Evolutionary conservation across 1,140 invertebrate genomes (phyloP), one percentile per base, ranked within the genome.

Genomic region (Hyles vespertilio): DNA sequence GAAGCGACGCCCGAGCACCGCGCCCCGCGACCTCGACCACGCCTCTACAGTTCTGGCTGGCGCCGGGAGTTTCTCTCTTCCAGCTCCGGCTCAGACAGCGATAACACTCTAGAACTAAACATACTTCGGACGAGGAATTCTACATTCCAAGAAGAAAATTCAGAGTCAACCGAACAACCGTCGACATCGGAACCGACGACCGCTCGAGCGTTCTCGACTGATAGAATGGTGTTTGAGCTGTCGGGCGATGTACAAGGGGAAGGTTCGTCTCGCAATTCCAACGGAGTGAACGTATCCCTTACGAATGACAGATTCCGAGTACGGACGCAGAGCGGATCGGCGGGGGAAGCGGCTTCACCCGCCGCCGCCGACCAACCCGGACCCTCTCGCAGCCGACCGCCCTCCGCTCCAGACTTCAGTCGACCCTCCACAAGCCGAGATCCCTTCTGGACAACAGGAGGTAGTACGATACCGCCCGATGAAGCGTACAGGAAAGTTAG

Each of bases 401-500:
- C 22, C 8, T n/a, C 50, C 9, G 8, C 32, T 12, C 12, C 34
- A 34, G 70, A 72, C 6, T 70, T 73, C 40, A 65, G 76, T 65
- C 65, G 71, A 61, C 77, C 84, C 22, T 86, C 83, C 32, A 83
- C 81, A 0, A 86, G 84, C 56, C 68, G 81, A 59, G 81, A 86
- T 43, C 75, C 64, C 46, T 76, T 74, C 58, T 81, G 76, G 75
- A 56, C 70, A 40, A 40, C 5, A 3, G 70, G 72, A 62, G 71
- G 75, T 34, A 51, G 52, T 11, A 55, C 58, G 3, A 59, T 84
- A 10, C 69, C 79, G 22, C 70, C 79, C 7, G 76, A 79, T 11
- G 85, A 88, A 56, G 81, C 84, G 6, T 87, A 81, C 65, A 71
- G 81, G 58, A 86, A 81, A 74, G 89, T 89, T 43, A 80, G 67